Conservation (phyloP, 53 echinoderm and acorn worm species). For the Henricia sp. region DNA sequence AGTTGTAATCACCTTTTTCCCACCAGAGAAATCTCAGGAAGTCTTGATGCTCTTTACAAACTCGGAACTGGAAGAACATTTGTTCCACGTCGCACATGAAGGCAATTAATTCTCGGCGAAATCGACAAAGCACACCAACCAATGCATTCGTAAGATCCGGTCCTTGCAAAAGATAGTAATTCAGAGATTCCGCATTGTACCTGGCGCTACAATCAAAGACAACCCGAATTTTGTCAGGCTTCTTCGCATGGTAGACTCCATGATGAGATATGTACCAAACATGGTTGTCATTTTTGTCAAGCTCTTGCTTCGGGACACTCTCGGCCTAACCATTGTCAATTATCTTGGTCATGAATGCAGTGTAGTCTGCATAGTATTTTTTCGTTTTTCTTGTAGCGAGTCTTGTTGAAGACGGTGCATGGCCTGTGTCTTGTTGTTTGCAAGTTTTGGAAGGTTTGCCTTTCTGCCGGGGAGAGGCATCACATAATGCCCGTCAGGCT, state of each 20-base stretch:
- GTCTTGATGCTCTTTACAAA: not conserved
- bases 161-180: conserved; percentile 66
- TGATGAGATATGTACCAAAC: conserved; percentile 76
- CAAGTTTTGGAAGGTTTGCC: conserved; percentile 15
- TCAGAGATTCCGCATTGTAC: conserved; percentile 55
- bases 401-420: conserved; percentile 32
- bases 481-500: not conserved
- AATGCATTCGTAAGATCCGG: conserved; percentile 72
- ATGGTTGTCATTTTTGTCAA: not conserved
- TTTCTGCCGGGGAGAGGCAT: conserved; percentile 53
- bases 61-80: conserved; percentile 69
- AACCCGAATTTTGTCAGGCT: conserved; percentile 38
- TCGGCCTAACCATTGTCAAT: conserved; percentile 67
- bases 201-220: conserved; percentile 67
- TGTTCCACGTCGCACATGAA: conserved; percentile 56
- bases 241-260: conserved; percentile 65
- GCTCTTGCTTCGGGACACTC: conserved; percentile 33
- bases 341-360: conserved; percentile 28
- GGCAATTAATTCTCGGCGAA: conserved; percentile 56
- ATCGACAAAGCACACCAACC: conserved; percentile 66
- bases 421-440: conserved; percentile 36
- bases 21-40: conserved; percentile 50
- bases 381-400: conserved; percentile 27
- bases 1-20: conserved; percentile 18
- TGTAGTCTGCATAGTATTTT: conserved; percentile 50